These are phyloP conservation scores for Gorilla gorilla DNA, from an alignment of 2,113 vertebrate genomes.

Conservation along the genomic window DNA sequence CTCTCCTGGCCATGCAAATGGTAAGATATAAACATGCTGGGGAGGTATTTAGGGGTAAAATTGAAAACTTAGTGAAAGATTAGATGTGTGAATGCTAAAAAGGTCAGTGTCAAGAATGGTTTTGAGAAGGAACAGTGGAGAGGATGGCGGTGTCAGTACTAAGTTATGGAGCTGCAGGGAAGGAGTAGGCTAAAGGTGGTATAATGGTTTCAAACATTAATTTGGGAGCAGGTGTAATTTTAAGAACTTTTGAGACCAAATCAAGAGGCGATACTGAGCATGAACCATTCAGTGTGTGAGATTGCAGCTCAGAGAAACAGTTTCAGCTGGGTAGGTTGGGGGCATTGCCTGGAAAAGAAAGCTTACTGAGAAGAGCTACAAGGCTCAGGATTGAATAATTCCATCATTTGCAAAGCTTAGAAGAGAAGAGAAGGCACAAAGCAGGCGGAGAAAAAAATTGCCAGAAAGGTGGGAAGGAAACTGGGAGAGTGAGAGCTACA, in stretches of 20 bases:
- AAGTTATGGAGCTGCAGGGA: neutral
- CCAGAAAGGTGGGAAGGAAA: neutral
- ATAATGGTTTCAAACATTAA: neutral
- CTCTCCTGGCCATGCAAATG: too few relatives aligned
- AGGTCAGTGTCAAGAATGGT: neutral
- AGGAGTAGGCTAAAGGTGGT: neutral
- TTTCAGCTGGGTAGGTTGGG: neutral
- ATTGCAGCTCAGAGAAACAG: neutral
- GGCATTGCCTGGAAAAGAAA: neutral
- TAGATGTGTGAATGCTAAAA: neutral
- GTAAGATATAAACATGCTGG: neutral
- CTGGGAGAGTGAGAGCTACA: neutral
- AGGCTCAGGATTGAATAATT: neutral
- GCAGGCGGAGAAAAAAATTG: neutral
- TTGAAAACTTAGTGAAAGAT: neutral
- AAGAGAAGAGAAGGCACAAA: neutral
- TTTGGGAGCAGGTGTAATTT: neutral
- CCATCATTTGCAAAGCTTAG: neutral
- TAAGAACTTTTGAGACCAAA: neutral
- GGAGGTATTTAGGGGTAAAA: neutral
- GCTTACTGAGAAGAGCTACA: neutral
- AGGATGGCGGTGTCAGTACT: neutral
- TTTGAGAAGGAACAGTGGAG: neutral
- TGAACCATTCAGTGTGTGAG: neutral
- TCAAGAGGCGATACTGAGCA: neutral